Evolutionary conservation across 1,140 invertebrate species (phyloP).

Genomic region (Notospermus geniculatus): DNA sequence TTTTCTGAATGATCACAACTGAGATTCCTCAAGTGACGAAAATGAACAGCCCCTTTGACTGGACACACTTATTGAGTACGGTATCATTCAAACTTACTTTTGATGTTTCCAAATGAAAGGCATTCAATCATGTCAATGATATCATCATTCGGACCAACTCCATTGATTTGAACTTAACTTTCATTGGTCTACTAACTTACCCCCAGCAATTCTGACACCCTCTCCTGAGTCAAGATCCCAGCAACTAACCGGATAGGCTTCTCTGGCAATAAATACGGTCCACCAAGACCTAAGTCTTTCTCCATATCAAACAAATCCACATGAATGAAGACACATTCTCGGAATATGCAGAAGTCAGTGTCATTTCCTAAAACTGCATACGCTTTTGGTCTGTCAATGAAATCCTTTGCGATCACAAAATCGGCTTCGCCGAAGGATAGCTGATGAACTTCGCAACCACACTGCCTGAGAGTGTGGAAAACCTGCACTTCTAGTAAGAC

Average conservation of each 20-base stretch:
- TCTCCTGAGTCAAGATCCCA: constrained; percentile 35
- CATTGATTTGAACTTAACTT: too few species aligned
- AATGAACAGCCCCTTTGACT: too few species aligned
- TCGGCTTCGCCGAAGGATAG: constrained; percentile 43
- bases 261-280: constrained; percentile 25
- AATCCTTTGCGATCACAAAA: constrained; percentile 34
- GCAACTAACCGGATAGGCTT: constrained; percentile 34
- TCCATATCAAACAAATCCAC: constrained; percentile 43
- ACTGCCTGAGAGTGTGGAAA: constrained; percentile 30
- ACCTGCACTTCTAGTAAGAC: constrained; percentile 42
- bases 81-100: too few species aligned
- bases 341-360: constrained; percentile 50
- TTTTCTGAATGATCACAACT: too few species aligned
- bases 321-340: constrained; percentile 38
- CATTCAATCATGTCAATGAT: too few species aligned
- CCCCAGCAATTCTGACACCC: constrained; percentile 33
- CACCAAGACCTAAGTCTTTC: constrained; percentile 36
- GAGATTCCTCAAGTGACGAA: too few species aligned
- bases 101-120: too few species aligned
- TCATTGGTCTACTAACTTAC: constrained; percentile 32
- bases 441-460: constrained; percentile 40
- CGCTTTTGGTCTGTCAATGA: constrained; percentile 35
- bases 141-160: too few species aligned
- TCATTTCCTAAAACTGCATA: constrained; percentile 49
- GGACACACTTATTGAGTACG: too few species aligned